Percentiles rank a stretch among this genome's conserved stretches.
Conservation (phyloP, 2,797 vertebrate species). For the Poeciliopsis paucimaculata region DNA sequence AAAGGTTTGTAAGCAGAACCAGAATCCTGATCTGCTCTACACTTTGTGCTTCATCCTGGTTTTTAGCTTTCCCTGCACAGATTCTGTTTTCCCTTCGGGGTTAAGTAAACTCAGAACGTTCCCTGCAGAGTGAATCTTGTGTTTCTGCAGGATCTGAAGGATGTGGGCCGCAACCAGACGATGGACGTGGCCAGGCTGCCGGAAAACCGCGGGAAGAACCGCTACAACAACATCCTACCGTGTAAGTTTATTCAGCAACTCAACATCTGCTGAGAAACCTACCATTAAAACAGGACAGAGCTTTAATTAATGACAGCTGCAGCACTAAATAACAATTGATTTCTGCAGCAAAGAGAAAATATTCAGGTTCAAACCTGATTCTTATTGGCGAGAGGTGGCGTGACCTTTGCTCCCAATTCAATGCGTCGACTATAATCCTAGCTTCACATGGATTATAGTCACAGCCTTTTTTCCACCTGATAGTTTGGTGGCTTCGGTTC, state of each 20-base stretch:
- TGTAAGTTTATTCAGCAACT: constrained; percentile 80
- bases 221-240: constrained; percentile 98
- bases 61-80: not conserved
- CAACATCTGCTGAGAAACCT: not conserved
- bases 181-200: constrained; percentile 91
- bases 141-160: constrained; percentile 88
- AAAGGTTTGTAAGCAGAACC: not conserved
- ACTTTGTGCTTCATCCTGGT: not conserved
- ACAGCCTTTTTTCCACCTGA: too few species aligned
- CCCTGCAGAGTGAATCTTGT: not conserved
- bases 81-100: not conserved
- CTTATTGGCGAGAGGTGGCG: too few species aligned
- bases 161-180: constrained; percentile 90
- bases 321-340: not conserved
- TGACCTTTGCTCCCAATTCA: too few species aligned
- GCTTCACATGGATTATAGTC: too few species aligned
- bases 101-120: not conserved
- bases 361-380: not conserved
- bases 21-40: not conserved
- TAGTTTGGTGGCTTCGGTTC: too few species aligned
- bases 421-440: too few species aligned
- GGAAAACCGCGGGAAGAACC: constrained; percentile 96
- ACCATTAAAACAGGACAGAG: not conserved
- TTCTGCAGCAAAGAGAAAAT: not conserved
- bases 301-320: not conserved